phyloP scores from a whole-genome alignment of 2,113 vertebrate species.

The Alethe castanea region DNA sequence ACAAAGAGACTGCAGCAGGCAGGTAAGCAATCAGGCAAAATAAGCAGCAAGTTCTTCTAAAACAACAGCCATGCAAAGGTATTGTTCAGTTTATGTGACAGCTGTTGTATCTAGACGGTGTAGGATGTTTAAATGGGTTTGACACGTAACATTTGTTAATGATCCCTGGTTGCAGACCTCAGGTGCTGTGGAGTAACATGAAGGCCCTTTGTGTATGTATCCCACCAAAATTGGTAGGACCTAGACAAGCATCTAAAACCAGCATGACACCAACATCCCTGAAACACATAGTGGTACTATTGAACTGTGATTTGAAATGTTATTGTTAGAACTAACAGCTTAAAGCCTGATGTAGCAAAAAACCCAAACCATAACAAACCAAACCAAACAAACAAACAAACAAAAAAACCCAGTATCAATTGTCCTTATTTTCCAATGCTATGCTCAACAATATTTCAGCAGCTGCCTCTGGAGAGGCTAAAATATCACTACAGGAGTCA shows the following conservation, averaged over 20 bases:
- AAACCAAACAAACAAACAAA: neutral
- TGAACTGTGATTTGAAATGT: neutral
- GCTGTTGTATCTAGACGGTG: neutral
- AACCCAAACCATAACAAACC: neutral
- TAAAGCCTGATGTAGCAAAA: neutral
- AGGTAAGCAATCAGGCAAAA: neutral
- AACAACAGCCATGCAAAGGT: neutral
- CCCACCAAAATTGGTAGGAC: neutral
- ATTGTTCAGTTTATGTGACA: neutral
- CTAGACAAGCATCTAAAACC: neutral
- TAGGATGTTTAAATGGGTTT: neutral
- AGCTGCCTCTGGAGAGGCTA: neutral
- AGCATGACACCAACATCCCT: neutral
- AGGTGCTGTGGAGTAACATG: neutral
- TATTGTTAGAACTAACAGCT: neutral
- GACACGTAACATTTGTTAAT: neutral
- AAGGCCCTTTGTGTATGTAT: neutral
- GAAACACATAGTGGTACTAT: neutral
- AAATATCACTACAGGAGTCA: neutral
- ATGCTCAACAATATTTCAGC: neutral
- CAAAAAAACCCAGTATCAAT: neutral
- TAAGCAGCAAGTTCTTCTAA: neutral
- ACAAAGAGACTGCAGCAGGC: neutral
- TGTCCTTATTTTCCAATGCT: neutral
- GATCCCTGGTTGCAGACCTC: neutral